A percentile compares a stretch with the other conserved stretches of the same genome.
These are phyloP conservation scores for Phyllotreta striolata DNA, from an alignment of 2,888 invertebrate species.

Conservation along the genomic window DNA sequence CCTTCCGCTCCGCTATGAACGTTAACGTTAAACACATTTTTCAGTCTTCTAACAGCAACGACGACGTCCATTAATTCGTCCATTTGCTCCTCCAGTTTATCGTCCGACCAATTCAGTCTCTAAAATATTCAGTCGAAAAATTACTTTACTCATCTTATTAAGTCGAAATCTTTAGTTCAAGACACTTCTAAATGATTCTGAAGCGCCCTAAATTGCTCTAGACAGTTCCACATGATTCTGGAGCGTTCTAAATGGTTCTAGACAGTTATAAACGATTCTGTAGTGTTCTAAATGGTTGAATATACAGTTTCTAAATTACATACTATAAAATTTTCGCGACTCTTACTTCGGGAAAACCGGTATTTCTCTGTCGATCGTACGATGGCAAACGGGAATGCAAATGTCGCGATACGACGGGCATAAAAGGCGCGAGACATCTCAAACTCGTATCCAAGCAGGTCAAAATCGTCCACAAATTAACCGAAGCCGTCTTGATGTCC, in stretches of 20 bases:
- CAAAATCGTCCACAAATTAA: slow-evolving; percentile 77
- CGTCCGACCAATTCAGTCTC: slow-evolving; percentile 49
- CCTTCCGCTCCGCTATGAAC: slow-evolving; percentile 56
- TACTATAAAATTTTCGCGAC: neutral
- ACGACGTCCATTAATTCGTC: slow-evolving; percentile 53
- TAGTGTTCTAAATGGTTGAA: too few relatives aligned
- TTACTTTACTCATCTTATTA: too few relatives aligned
- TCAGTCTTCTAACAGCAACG: slow-evolving; percentile 55
- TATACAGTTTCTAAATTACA: too few relatives aligned
- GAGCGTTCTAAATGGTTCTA: too few relatives aligned
- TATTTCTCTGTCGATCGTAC: slow-evolving; percentile 39
- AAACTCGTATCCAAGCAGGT: slow-evolving; percentile 86
- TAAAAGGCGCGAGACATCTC: slow-evolving; percentile 90
- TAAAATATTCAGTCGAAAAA: too few relatives aligned
- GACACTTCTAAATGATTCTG: too few relatives aligned
- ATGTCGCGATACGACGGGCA: slow-evolving; percentile 98
- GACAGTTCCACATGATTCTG: too few relatives aligned
- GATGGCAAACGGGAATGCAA: slow-evolving; percentile 88
- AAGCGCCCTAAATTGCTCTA: too few relatives aligned
- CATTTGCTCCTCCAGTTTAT: slow-evolving; percentile 53
- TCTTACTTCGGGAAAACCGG: slow-evolving; percentile 51
- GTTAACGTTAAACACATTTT: slow-evolving; percentile 56
- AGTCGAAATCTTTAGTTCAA: too few relatives aligned
- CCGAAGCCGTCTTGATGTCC: slow-evolving; percentile 64
- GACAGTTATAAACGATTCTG: too few relatives aligned